These are phyloP conservation scores for Syngnathus typhle DNA, from an alignment of 2,113 vertebrate genomes.

Conservation along the genomic window DNA sequence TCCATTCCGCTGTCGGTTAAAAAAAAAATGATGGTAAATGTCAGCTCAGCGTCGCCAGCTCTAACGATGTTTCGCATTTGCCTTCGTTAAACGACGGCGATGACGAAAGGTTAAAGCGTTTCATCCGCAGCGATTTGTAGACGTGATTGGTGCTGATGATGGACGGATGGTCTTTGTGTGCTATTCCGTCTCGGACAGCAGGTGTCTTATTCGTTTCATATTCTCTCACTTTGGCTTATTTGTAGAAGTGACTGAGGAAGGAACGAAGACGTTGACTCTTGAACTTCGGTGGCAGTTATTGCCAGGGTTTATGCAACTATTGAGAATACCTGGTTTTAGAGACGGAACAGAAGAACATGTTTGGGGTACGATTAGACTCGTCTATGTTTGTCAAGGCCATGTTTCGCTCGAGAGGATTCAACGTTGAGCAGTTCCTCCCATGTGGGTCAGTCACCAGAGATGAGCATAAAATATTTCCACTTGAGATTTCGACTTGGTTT, in stretches of 20 bases:
- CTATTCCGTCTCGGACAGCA: not conserved
- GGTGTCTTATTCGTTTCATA: not conserved
- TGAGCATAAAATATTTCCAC: not conserved
- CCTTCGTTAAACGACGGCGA: conserved; percentile 21
- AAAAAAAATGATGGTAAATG: conserved; percentile 21
- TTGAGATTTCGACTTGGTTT: not conserved
- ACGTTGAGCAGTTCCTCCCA: not conserved
- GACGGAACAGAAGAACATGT: not conserved
- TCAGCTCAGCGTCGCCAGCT: conserved; percentile 7
- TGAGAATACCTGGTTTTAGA: not conserved
- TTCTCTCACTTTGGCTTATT: not conserved
- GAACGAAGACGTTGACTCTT: not conserved
- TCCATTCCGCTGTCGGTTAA: conserved; percentile 29
- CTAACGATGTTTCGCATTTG: conserved; percentile 15
- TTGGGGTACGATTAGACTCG: too few relatives aligned
- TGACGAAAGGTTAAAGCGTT: conserved; percentile 30
- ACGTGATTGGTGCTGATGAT: not conserved
- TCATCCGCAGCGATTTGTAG: not conserved
- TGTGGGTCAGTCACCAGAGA: not conserved
- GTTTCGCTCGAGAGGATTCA: not conserved
- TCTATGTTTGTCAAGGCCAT: not conserved
- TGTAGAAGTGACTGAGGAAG: not conserved
- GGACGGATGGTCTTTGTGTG: not conserved
- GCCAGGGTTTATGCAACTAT: not conserved
- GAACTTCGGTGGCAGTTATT: not conserved